A percentile compares a stretch with the other conserved stretches of the same genome.
phyloP scores from a whole-genome alignment of 2,113 vertebrate genomes.

The Cervus canadensis region DNA sequence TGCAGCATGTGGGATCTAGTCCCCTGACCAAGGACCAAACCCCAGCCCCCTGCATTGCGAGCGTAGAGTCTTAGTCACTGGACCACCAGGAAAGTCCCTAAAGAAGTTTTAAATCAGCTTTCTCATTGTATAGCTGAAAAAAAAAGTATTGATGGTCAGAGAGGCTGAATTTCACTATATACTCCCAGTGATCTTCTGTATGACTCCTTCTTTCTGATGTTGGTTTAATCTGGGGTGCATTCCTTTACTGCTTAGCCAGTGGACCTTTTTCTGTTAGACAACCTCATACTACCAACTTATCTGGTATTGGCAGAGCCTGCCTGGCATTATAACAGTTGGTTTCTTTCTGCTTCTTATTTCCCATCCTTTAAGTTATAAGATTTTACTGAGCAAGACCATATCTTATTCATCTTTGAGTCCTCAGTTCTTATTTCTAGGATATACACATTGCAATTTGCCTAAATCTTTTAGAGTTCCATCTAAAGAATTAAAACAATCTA shows the following conservation, averaged over 20 bases:
- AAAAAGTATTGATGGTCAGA: background rate
- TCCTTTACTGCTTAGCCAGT: background rate
- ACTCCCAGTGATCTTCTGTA: background rate
- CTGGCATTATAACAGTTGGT: background rate
- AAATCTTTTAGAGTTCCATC: background rate
- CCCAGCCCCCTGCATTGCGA: background rate
- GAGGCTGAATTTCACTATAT: accelerated
- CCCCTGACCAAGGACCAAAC: background rate
- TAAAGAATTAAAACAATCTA: background rate
- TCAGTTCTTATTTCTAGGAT: background rate
- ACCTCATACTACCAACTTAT: background rate
- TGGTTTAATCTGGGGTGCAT: background rate
- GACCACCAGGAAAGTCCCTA: background rate
- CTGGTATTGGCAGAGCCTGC: background rate
- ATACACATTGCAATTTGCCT: background rate
- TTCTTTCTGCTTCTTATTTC: background rate
- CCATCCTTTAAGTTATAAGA: background rate
- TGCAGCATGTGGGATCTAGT: background rate
- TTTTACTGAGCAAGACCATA: background rate
- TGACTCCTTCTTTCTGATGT: background rate
- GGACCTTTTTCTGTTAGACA: background rate
- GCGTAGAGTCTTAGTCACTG: background rate
- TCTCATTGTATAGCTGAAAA: background rate
- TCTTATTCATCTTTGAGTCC: background rate
- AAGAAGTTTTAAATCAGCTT: background rate